Percentiles rank a stretch among this genome's conserved stretches.
Evolutionary conservation across 1,140 invertebrate genomes (phyloP).

Genomic region (Yoshiicerus persimilis): DNA sequence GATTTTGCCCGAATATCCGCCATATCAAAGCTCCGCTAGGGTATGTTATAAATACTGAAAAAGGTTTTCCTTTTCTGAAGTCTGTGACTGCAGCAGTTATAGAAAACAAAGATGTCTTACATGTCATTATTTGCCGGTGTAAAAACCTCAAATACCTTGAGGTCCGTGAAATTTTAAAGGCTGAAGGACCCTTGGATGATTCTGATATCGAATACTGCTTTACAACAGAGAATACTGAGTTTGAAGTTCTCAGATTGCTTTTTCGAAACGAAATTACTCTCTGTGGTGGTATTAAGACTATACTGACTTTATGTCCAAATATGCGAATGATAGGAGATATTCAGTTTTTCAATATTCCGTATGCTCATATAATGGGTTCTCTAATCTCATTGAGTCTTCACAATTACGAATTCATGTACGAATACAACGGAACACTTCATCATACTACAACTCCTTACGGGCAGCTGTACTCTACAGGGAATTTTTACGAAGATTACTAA

Average conservation of each 20-base stretch:
- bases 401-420: not conserved
- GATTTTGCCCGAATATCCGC: conserved; percentile 6
- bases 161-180: conserved; percentile 32
- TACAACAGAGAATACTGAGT: not conserved
- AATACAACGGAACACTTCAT: not conserved
- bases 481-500: not conserved
- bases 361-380: not conserved
- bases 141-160: conserved; percentile 35
- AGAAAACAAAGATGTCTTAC: not conserved
- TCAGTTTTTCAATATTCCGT: not conserved
- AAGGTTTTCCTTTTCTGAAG: not conserved
- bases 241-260: conserved; percentile 32
- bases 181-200: not conserved
- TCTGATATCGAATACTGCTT: not conserved
- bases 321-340: conserved; percentile 37
- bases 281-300: not conserved
- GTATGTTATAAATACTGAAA: not conserved
- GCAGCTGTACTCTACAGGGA: not conserved
- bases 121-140: not conserved
- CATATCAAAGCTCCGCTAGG: conserved; percentile 33
- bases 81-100: conserved; percentile 3
- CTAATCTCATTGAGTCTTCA: not conserved
- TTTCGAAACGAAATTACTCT: conserved; percentile 26
- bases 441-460: not conserved
- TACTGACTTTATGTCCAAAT: conserved; percentile 9